Evolutionary conservation across 2,797 vertebrate species (phyloP).

Genomic region (Loris lydekkerianus): DNA sequence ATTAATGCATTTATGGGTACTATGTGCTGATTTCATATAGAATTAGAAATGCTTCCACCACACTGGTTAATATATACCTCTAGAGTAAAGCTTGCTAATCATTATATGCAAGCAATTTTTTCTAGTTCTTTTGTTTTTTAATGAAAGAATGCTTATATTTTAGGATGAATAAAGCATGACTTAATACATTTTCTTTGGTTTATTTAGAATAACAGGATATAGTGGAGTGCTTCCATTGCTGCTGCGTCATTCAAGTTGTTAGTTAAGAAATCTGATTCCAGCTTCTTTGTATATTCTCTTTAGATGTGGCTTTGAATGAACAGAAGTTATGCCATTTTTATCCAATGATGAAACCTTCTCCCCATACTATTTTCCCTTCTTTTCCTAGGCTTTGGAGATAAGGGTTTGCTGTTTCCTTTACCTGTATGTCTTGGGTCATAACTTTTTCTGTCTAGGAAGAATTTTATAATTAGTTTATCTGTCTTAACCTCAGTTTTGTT

Average conservation of each 20-base stretch:
- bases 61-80: background rate
- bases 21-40: no score
- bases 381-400: background rate
- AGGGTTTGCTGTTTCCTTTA: background rate
- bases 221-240: background rate
- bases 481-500: background rate
- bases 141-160: constrained; percentile 48
- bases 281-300: constrained; percentile 2
- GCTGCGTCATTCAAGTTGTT: constrained; percentile 55
- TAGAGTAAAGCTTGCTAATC: constrained; percentile 49
- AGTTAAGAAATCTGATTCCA: constrained; percentile 26
- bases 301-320: constrained; percentile 5
- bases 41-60: no score
- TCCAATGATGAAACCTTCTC: background rate
- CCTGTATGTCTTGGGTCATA: background rate
- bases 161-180: constrained; percentile 21
- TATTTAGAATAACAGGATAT: constrained; percentile 24
- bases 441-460: constrained; percentile 23
- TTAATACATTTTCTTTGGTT: background rate
- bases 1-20: no score
- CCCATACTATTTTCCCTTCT: background rate
- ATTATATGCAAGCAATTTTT: constrained; percentile 30
- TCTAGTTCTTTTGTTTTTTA: constrained; percentile 38
- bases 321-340: background rate
- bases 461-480: constrained; percentile 2